Base-by-base conservation (phyloP, 2,888 invertebrate species). In the Hartigia nigra region DNA sequence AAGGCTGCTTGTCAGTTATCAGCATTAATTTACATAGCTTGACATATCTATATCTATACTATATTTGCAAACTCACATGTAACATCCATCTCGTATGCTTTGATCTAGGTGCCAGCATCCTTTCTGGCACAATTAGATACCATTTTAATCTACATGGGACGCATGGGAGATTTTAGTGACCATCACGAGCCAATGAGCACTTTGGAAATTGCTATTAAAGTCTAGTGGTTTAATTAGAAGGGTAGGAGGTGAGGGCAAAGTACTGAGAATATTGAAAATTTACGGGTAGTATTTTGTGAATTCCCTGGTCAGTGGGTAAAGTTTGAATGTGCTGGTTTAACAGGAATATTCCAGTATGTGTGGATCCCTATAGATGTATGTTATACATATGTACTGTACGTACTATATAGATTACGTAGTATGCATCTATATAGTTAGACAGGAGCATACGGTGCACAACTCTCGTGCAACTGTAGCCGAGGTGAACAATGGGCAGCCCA, bases 41-140 rank as follows among this genome's bases (percentile, higher is more conserved):
- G 23, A 5, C 39, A 23, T 1, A 9, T 1, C 23, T 9, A 23
- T 1, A 9, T 1, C 23, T 9, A 4, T 23, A 39, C 5, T 39
- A 4, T 5, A 39, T 0, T 55, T 55, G 23, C 55, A 23, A 23
- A 55, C 5, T 23, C 39, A 39, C 55, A 9, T 9, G 23, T 23
- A 2, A 69, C 74, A 80, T 75, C 75, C 69, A 74, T 36, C 36
- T 36, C 74, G 76, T 34, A 37, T 81, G 77, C 79, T 79, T 80
- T 76, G 76, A 82, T 81, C 79, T n/a, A 78, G 80, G 78, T 83
- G 82, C 78, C 77, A 69, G 5, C 35, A 1, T 4, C 35, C 74
- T 35, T 4, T 39, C 39, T 2, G 1, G 39, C 14, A 14, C 39
- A 39, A 5, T 2, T 23, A 9, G 39, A 23, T 39, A 39, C 23